phyloP scores from a whole-genome alignment of 2,113 vertebrate species.

The Brachypteracias leptosomus region DNA sequence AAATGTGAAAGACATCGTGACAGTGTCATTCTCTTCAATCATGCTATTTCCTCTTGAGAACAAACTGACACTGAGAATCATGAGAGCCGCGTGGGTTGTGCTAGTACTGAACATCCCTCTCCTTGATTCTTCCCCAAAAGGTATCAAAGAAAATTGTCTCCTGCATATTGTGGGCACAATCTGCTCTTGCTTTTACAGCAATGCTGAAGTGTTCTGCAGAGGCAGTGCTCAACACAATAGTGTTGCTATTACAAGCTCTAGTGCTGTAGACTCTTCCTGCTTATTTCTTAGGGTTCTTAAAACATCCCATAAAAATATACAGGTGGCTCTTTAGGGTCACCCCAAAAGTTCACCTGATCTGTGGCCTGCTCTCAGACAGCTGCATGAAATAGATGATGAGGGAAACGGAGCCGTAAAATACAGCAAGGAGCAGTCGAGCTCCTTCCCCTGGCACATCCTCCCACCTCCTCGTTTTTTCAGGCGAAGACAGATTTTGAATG shows the following conservation, averaged over 20 bases:
- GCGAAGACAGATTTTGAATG: background rate
- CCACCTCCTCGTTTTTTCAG: background rate
- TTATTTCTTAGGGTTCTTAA: background rate
- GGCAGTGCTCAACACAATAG: background rate
- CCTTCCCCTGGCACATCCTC: background rate
- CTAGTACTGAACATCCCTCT: background rate
- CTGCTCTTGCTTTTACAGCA: background rate
- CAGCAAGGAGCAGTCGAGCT: background rate
- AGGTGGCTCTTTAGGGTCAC: background rate
- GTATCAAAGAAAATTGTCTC: background rate
- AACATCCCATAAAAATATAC: background rate
- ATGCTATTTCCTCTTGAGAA: background rate
- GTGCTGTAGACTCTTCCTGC: background rate
- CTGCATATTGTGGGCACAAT: background rate
- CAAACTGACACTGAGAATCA: background rate
- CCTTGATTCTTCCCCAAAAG: background rate
- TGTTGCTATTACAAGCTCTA: background rate
- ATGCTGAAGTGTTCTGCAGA: background rate
- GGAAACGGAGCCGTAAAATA: background rate
- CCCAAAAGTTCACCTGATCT: background rate
- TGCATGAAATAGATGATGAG: background rate
- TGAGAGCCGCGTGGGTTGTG: rapidly evolving
- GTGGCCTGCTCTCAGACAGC: background rate
- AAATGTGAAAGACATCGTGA: background rate
- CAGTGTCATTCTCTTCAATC: background rate